Base-by-base conservation (phyloP, 2,113 vertebrate genomes). In the Riparia riparia region DNA sequence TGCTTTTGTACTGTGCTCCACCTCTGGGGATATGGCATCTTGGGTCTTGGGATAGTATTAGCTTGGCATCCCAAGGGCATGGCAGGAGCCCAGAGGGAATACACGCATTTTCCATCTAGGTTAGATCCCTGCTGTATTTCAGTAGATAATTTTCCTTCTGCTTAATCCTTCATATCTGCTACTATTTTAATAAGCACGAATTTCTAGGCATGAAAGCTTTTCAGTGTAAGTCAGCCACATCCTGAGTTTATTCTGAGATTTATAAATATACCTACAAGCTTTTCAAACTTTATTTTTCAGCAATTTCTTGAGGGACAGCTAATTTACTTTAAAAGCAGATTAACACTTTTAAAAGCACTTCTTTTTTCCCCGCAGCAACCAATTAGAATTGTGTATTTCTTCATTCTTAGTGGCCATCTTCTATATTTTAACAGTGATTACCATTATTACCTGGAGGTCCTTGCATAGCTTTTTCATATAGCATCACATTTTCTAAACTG, bases 211-310 rank as follows among this genome's bases (percentile, higher is more conserved):
- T 8, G 19, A 64, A 82, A 60, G 1, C 7, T 68, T 45, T 60
- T 26, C 6, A 26, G 0, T 56, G 29, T n/a, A 79, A 71, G 28
- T 82, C 49, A 61, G 17, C 15, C 41, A n/a, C 17, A 44, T 82
- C 22, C 57, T 71, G 44, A 29, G 3, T 74, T 91, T 87, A 60
- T 93, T 79, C 29, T 87, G 69, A 74, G 61, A 37, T 51, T 32
- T 80, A 29, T 66, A 92, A 90, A 82, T 53, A 41, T 4, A 49
- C 6, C 8, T 78, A 60, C 20, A 57, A 68, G 7, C 3, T 70
- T 85, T 89, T 82, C 39, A 72, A 69, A 66, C 44, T 81, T 95
- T 26, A 17, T 58, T 84, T 93, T 51, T 79, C 47, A 65, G 50
- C 18, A 28, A 22, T 79, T 96, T 84, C 8, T 22, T 41, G 54